Percentiles rank a stretch among this genome's conserved stretches.
Evolutionary conservation across 2,797 vertebrate genomes (phyloP).

Genomic region (Tragopan temminckii): DNA sequence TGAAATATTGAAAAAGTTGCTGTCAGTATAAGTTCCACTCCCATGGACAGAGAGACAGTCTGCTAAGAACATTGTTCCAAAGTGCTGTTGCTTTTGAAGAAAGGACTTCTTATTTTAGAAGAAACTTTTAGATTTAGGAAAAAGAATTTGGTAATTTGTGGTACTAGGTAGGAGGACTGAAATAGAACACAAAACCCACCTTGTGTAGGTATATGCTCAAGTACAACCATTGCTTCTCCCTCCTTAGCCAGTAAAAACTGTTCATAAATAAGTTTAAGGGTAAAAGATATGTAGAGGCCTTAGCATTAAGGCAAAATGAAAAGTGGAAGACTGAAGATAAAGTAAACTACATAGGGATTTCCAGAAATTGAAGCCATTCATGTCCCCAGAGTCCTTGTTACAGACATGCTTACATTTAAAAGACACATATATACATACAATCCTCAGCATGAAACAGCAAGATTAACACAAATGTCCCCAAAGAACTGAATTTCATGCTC

Average conservation of each 20-base stretch:
- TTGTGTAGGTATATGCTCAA: not conserved
- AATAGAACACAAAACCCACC: not conserved
- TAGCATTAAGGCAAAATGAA: not conserved
- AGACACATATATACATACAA: rapidly evolving
- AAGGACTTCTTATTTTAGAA: not conserved
- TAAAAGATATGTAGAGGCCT: not conserved
- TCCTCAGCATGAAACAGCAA: not conserved
- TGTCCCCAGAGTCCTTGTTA: not conserved
- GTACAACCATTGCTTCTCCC: not conserved
- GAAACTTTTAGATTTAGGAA: not conserved
- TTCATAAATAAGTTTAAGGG: not conserved
- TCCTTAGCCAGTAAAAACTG: not conserved
- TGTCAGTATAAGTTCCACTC: not conserved
- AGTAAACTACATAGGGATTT: not conserved
- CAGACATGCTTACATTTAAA: not conserved
- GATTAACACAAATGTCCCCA: not conserved
- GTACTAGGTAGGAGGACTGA: not conserved
- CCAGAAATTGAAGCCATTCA: not conserved
- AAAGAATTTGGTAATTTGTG: not conserved
- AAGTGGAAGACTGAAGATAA: not conserved
- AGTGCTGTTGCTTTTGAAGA: not conserved
- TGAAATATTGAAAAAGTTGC: not conserved
- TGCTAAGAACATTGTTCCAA: not conserved
- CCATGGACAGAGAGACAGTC: not conserved
- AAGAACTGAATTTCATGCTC: not conserved